Base-by-base conservation (phyloP, 2,113 vertebrate genomes). In the Vimba vimba region DNA sequence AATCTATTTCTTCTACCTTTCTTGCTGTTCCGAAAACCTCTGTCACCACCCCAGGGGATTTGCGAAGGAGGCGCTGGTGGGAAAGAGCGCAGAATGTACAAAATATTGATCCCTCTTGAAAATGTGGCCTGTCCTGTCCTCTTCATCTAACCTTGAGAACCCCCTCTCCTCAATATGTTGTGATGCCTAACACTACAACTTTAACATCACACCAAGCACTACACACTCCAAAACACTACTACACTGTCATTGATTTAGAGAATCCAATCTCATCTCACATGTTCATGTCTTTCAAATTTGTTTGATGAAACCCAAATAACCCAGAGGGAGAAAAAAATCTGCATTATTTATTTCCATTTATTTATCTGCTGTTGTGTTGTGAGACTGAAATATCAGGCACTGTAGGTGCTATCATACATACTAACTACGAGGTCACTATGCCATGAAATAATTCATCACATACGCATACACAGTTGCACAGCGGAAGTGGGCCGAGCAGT, bases 301-400 rank as follows among this genome's bases (percentile, higher is more conserved):
- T 75, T 36, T 62, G 25, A 83, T n/a, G 33, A 47, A 23, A 66
- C 27, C 30, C 81, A 43, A 62, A 85, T 25, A 71, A 78, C 50
- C 76, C 83, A 66, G 43, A 71, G 52, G 6, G 47, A 74, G 30
- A 52, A 66, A 57, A 39, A 59, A 79, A 33, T 43, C 39, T 43
- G n/a, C 25, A 85, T 86, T 74, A 90, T 88, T 50, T 83, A 89
- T 75, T 64, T 33, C 82, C 75, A 23, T 85, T 86, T 82, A 81
- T 74, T 82, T 87, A 84, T 78, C 81, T 79, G 19, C 19, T 74
- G 43, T 82, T 60, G 71, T 76, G 68, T 50, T 74, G 59, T 64
- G 68, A 30, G 39, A 73, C 75, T 71, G 87, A 77, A 84, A 86
- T 57, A 78, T 85, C 87, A 85, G 75, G 79, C 30, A 76, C 52